Conservation (phyloP, 2,113 vertebrate genomes). For the Anhinga rufa region DNA sequence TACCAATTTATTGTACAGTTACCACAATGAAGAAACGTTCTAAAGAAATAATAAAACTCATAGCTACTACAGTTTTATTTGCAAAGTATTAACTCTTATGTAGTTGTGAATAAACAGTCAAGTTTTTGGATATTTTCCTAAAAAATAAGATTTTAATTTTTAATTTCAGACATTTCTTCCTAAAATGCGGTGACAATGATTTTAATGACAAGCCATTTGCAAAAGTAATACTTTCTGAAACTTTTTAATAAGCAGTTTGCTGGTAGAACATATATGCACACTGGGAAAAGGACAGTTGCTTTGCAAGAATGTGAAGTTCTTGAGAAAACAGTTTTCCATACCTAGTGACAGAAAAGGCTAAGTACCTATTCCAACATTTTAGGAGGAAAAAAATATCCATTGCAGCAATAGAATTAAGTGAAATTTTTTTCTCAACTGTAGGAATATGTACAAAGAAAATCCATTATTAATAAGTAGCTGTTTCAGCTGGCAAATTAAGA, state of each 20-base stretch:
- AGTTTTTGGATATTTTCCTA: background rate
- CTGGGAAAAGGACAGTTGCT: background rate
- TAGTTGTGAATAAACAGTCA: background rate
- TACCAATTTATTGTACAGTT: background rate
- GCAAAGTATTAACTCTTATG: background rate
- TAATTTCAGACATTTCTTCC: background rate
- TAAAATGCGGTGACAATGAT: background rate
- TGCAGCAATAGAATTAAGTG: background rate
- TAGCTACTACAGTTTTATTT: background rate
- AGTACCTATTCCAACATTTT: background rate
- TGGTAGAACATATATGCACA: background rate
- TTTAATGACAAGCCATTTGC: background rate
- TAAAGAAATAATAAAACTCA: background rate
- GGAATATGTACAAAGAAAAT: background rate
- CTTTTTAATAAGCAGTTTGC: background rate
- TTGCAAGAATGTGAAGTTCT: background rate
- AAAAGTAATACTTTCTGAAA: background rate
- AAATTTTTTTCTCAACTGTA: background rate
- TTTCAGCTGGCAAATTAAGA: background rate
- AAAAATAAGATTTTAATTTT: background rate
- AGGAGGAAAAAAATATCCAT: background rate
- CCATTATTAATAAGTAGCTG: background rate
- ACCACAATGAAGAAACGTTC: background rate
- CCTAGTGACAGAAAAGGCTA: background rate
- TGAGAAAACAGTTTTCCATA: background rate